These are phyloP conservation scores for Heterocephalus glaber DNA, from an alignment of 2,113 vertebrate species.

Conservation along the genomic window DNA sequence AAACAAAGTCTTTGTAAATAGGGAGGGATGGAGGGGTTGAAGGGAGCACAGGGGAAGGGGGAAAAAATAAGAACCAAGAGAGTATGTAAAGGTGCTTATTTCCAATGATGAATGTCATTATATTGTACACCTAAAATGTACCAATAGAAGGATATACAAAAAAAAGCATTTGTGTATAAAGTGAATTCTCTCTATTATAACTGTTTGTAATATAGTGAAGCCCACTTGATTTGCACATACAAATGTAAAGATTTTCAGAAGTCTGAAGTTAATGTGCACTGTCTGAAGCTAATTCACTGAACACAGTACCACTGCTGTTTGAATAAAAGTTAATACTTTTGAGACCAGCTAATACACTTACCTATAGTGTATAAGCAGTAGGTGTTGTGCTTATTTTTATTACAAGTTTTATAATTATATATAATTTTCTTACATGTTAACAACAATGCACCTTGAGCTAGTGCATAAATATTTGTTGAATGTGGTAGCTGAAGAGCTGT, in stretches of 20 bases:
- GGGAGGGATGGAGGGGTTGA: too few relatives aligned
- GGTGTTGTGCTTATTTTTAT: constrained; percentile 86
- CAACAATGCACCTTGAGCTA: constrained; percentile 82
- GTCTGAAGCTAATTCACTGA: constrained; percentile 82
- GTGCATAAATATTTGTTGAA: constrained; percentile 82
- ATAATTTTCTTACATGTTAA: constrained; percentile 82
- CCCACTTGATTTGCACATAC: constrained; percentile 74
- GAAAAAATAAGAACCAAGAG: too few relatives aligned
- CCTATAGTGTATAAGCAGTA: constrained; percentile 80
- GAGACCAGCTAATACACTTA: constrained; percentile 83
- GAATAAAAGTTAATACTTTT: constrained; percentile 84
- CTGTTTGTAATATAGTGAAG: constrained; percentile 48
- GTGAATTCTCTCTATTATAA: constrained; percentile 72
- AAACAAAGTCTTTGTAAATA: too few relatives aligned
- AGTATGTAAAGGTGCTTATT: too few relatives aligned
- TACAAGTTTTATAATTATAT: constrained; percentile 78
- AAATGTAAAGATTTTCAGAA: constrained; percentile 79
- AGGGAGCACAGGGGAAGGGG: too few relatives aligned
- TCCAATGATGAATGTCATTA: too few relatives aligned
- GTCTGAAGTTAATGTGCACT: constrained; percentile 77
- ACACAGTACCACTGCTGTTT: constrained; percentile 78
- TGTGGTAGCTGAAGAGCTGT: constrained; percentile 75
- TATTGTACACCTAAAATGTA: too few relatives aligned
- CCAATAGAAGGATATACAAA: too few relatives aligned
- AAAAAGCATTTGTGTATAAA: constrained; percentile 74